Evolutionary conservation across 2,797 vertebrate genomes (phyloP).

Genomic region (Malurus leucopterus): DNA sequence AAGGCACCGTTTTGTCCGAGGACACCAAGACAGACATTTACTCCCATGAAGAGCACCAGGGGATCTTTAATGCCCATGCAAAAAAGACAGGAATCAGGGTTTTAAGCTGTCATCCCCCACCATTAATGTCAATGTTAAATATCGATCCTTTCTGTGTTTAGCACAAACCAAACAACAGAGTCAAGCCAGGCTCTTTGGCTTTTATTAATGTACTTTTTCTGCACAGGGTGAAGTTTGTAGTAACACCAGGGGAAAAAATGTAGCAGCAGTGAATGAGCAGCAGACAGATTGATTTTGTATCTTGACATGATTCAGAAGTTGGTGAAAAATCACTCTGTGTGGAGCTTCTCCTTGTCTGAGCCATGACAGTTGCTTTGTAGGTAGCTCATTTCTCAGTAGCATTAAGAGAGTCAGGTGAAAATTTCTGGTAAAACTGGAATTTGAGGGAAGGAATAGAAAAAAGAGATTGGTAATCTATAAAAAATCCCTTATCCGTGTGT

Average conservation of each 20-base stretch:
- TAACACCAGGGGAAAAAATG: background rate
- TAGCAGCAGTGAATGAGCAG: background rate
- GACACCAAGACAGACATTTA: background rate
- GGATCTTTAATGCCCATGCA: constrained; percentile 28
- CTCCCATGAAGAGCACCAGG: background rate
- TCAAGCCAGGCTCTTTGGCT: background rate
- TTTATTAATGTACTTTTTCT: constrained; percentile 52
- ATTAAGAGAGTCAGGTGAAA: background rate
- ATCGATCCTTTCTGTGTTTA: constrained; percentile 49
- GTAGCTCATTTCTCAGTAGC: background rate
- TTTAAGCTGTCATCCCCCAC: constrained; percentile 31
- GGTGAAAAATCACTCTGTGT: background rate
- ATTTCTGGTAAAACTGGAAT: background rate
- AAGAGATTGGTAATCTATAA: background rate
- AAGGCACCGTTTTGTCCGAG: constrained; percentile 10
- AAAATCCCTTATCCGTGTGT: fast-evolving
- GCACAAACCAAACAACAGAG: constrained; percentile 25
- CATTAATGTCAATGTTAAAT: constrained; percentile 49
- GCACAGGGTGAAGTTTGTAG: background rate
- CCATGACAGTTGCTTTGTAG: fast-evolving
- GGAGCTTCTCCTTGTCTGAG: background rate
- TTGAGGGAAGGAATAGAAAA: background rate
- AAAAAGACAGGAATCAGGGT: background rate
- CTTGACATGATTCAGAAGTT: background rate
- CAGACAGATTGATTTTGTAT: constrained; percentile 37